phyloP scores from a whole-genome alignment of 2,888 invertebrate genomes.

The Leucophenga maculata region DNA sequence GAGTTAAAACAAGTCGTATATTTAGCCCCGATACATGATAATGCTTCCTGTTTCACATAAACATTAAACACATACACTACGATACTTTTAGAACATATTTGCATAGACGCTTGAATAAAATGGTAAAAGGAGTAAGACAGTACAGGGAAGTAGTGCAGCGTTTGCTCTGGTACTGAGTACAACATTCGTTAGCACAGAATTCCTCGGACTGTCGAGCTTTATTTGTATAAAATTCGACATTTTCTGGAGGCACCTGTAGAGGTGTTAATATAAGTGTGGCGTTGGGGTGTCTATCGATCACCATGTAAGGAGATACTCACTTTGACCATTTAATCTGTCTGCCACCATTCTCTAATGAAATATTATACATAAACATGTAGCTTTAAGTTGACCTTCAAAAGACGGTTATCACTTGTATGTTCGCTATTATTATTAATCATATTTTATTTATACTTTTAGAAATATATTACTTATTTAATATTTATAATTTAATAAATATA shows the following conservation, averaged over 20 bases:
- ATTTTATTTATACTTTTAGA: conserved; percentile 36
- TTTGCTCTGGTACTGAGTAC: too few species aligned
- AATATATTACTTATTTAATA: conserved; percentile 50
- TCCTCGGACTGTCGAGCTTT: too few species aligned
- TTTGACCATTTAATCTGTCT: neutral
- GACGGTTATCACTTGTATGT: neutral
- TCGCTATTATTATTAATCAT: conserved; percentile 1
- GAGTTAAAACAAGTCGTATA: conserved; percentile 12
- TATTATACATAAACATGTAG: too few species aligned
- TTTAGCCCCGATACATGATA: conserved; percentile 13
- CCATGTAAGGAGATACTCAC: neutral
- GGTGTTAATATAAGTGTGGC: neutral
- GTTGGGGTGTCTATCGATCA: neutral
- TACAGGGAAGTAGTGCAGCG: too few species aligned
- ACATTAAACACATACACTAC: neutral
- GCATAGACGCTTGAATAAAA: too few species aligned
- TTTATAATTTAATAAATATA: conserved; percentile 34
- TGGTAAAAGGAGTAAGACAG: too few species aligned
- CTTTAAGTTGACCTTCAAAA: neutral
- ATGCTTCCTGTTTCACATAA: conserved; percentile 15
- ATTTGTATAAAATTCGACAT: too few species aligned
- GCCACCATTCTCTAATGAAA: neutral
- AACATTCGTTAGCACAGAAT: too few species aligned
- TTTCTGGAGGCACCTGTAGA: too few species aligned
- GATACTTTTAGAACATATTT: too few species aligned